Conservation (phyloP, 1,140 invertebrate genomes). For the Ostrea edulis region DNA sequence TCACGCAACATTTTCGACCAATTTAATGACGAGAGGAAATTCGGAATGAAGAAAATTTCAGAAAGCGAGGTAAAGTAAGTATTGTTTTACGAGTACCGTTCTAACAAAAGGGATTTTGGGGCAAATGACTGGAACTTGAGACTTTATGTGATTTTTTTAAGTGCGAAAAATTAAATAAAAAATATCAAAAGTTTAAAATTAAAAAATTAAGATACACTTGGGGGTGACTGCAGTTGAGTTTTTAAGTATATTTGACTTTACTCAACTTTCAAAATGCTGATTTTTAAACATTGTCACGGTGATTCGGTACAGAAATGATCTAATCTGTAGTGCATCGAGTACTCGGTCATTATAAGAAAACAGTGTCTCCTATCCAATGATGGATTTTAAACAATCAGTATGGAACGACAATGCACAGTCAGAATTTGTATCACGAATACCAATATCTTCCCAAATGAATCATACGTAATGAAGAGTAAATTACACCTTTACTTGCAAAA, state of each 20-base stretch:
- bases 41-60: too few relatives aligned
- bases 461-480: neutral
- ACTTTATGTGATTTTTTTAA: too few relatives aligned
- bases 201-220: too few relatives aligned
- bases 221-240: too few relatives aligned
- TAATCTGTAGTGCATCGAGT: conserved; percentile 21
- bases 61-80: too few relatives aligned
- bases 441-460: neutral
- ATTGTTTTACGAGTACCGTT: too few relatives aligned
- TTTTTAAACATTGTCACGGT: conserved; percentile 17
- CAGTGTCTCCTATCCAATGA: neutral
- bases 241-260: neutral
- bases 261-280: neutral
- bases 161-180: too few relatives aligned
- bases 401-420: neutral
- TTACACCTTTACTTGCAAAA: conserved; percentile 22
- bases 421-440: conserved; percentile 26
- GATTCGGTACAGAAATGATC: conserved; percentile 6
- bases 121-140: too few relatives aligned
- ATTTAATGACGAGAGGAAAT: too few relatives aligned
- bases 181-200: too few relatives aligned
- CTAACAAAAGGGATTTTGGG: too few relatives aligned
- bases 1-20: too few relatives aligned
- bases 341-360: conserved; percentile 28
- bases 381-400: conserved; percentile 33